phyloP scores from a whole-genome alignment of 2,888 invertebrate genomes.

The Zeuzera pyrina region DNA sequence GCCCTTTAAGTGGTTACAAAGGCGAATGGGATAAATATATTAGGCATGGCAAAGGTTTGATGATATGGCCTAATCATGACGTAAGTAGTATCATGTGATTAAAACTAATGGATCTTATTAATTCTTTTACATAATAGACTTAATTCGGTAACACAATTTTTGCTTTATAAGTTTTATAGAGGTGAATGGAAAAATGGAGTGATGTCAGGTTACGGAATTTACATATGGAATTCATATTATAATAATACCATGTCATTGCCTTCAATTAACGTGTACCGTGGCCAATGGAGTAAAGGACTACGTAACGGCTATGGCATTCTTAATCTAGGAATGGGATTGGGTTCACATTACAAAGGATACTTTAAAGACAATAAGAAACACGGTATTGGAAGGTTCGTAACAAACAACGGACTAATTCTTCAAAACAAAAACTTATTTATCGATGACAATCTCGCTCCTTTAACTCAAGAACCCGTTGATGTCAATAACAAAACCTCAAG shows the following conservation, averaged over 20 bases:
- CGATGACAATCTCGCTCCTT: slow-evolving; percentile 56
- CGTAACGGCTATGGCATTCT: slow-evolving; percentile 64
- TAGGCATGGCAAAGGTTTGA: slow-evolving; percentile 71
- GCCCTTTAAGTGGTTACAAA: slow-evolving; percentile 55
- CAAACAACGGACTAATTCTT: slow-evolving; percentile 69
- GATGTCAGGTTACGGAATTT: slow-evolving; percentile 74
- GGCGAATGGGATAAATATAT: slow-evolving; percentile 68
- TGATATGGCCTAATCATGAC: slow-evolving; percentile 75
- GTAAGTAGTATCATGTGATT: slow-evolving; percentile 38
- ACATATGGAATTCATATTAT: slow-evolving; percentile 69
- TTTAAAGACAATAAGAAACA: slow-evolving; percentile 72
- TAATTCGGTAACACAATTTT: neutral
- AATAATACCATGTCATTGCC: slow-evolving; percentile 70
- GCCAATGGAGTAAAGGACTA: slow-evolving; percentile 69
- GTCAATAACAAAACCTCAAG: slow-evolving; percentile 18
- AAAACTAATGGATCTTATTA: no score
- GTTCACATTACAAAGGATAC: slow-evolving; percentile 69
- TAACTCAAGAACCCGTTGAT: slow-evolving; percentile 20
- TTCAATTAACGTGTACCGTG: slow-evolving; percentile 63
- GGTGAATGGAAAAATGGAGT: slow-evolving; percentile 73
- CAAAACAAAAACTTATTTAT: slow-evolving; percentile 62
- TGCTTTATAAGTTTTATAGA: slow-evolving; percentile 61
- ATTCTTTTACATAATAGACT: no score
- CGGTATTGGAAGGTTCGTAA: slow-evolving; percentile 66
- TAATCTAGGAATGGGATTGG: slow-evolving; percentile 65